Conservation (phyloP, 2,113 vertebrate genomes). For the Pangasianodon gigas region DNA sequence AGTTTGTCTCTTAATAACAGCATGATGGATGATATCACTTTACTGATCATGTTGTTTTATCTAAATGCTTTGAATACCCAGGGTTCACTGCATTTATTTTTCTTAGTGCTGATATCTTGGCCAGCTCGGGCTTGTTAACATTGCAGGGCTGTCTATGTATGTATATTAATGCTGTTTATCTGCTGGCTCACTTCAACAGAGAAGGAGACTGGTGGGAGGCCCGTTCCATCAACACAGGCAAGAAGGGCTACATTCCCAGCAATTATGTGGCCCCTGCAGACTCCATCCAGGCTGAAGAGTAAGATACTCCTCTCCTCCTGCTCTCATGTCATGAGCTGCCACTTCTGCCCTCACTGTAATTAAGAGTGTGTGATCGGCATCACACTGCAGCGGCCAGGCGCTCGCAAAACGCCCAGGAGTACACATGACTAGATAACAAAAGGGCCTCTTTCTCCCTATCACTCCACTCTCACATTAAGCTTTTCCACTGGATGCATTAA, state of each 20-base stretch:
- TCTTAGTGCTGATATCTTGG: slow-evolving; percentile 29
- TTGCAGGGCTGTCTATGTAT: neutral
- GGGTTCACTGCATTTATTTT: neutral
- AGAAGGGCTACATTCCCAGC: slow-evolving; percentile 97
- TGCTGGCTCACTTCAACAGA: slow-evolving; percentile 66
- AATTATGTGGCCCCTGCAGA: slow-evolving; percentile 99
- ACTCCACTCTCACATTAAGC: neutral
- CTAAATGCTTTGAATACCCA: slow-evolving; percentile 11
- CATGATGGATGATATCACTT: neutral
- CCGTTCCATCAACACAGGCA: slow-evolving; percentile 94
- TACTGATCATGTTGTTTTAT: slow-evolving; percentile 22
- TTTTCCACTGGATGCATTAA: slow-evolving; percentile 16
- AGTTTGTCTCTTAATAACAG: slow-evolving; percentile 14
- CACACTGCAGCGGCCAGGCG: neutral
- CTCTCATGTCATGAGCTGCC: slow-evolving; percentile 27
- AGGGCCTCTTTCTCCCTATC: slow-evolving; percentile 1
- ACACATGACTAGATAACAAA: slow-evolving; percentile 42
- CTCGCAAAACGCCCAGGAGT: slow-evolving; percentile 29
- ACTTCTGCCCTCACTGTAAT: slow-evolving; percentile 35
- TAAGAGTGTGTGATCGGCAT: slow-evolving; percentile 39
- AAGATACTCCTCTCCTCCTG: slow-evolving; percentile 64
- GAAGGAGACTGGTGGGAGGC: slow-evolving; percentile 99
- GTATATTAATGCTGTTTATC: slow-evolving; percentile 22
- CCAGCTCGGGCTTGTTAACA: neutral
- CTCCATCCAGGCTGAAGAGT: slow-evolving; percentile 99